These are phyloP conservation scores for Dolichoris vasculosae DNA, from an alignment of 1,140 invertebrate species.

Conservation along the genomic window DNA sequence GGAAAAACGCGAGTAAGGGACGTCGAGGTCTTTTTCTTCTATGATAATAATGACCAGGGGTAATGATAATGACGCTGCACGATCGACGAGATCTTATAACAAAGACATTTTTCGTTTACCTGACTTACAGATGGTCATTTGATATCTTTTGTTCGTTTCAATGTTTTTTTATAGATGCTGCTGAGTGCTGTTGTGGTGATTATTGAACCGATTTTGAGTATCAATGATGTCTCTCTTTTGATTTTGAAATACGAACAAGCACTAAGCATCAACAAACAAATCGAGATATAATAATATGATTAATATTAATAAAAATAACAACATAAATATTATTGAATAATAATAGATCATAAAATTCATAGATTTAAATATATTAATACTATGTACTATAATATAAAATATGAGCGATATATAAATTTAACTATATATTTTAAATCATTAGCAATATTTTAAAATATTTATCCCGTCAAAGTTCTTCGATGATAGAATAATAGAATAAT, in stretches of 20 bases:
- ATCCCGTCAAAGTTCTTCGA: no score
- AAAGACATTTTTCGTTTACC: neutral
- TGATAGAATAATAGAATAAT: no score
- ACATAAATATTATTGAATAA: neutral
- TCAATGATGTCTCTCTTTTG: neutral
- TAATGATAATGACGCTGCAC: neutral
- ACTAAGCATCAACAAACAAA: neutral
- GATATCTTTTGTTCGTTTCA: neutral
- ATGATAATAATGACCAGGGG: neutral
- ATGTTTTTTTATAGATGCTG: neutral
- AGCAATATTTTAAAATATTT: no score
- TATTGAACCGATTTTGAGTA: neutral
- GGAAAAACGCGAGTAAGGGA: neutral
- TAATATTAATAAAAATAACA: neutral
- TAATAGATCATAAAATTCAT: no score
- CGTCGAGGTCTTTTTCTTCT: neutral
- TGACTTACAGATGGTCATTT: neutral
- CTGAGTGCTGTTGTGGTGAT: no score
- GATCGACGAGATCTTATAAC: neutral
- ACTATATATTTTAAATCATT: no score
- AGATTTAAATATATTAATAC: no score
- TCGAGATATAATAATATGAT: neutral
- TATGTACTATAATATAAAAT: no score
- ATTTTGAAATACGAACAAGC: no score
- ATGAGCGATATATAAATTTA: no score